phyloP scores from a whole-genome alignment of 2,113 vertebrate species.

The Murina feae region DNA sequence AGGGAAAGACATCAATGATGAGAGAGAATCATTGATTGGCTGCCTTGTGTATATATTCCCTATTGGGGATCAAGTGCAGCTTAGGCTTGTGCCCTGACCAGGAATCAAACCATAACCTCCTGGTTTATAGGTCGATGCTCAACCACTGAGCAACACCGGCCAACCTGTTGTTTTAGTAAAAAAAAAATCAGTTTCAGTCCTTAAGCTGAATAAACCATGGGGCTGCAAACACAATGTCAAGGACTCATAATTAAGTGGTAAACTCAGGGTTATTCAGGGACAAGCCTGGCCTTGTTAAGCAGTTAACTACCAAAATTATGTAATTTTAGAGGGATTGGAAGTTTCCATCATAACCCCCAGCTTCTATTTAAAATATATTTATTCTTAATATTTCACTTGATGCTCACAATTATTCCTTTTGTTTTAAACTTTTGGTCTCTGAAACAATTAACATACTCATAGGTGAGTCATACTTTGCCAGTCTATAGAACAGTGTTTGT shows the following conservation, averaged over 20 bases:
- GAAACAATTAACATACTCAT: neutral
- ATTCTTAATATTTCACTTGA: neutral
- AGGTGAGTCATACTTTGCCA: neutral
- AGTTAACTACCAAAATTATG: neutral
- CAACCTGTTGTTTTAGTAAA: neutral
- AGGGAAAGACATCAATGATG: too few species aligned
- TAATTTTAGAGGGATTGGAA: neutral
- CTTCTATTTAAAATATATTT: neutral
- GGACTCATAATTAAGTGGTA: neutral
- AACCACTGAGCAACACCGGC: too few species aligned
- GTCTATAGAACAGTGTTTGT: neutral
- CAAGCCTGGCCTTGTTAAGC: neutral
- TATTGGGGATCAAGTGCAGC: too few species aligned
- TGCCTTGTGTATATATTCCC: too few species aligned
- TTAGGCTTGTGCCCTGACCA: too few species aligned
- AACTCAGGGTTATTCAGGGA: neutral
- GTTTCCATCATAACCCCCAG: neutral
- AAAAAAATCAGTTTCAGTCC: neutral
- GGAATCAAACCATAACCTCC: too few species aligned
- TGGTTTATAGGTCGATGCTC: too few species aligned
- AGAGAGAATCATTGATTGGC: too few species aligned
- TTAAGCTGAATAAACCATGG: neutral
- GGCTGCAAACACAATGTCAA: neutral
- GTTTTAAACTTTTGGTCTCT: neutral
- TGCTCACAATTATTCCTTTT: neutral